Percentiles rank a stretch among this genome's conserved stretches.
Conservation (phyloP, 2,888 invertebrate genomes). For the Malachius bipustulatus region DNA sequence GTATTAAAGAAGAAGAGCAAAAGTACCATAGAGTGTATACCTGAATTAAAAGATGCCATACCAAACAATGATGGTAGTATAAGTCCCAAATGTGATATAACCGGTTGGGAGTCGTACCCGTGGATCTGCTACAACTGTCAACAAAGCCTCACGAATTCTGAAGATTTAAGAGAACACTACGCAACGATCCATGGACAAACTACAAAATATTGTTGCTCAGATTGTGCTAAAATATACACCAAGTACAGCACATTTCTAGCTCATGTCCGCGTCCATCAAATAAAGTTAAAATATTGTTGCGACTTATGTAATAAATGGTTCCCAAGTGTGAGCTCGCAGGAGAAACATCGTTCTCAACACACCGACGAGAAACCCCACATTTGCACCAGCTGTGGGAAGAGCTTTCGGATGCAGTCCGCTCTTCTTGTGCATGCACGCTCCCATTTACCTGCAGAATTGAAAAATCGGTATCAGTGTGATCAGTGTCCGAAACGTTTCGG, state of each 20-base stretch:
- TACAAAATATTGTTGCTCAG: conserved; percentile 51
- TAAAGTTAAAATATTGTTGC: conserved; percentile 44
- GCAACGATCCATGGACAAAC: conserved; percentile 49
- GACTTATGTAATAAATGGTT: conserved; percentile 47
- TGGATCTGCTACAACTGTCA: conserved; percentile 44
- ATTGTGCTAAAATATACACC: conserved; percentile 51
- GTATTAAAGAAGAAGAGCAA: conserved; percentile 4
- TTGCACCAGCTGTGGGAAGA: conserved; percentile 44
- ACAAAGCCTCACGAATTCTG: conserved; percentile 36
- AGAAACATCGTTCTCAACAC: conserved; percentile 41
- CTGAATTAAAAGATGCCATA: conserved; percentile 25
- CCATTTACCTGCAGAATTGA: conserved; percentile 44
- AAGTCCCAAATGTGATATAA: conserved; percentile 26
- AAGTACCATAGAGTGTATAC: conserved; percentile 15
- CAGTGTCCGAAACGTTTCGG: conserved; percentile 47
- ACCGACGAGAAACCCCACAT: conserved; percentile 40
- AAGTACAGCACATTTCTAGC: conserved; percentile 51
- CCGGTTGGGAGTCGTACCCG: conserved; percentile 39
- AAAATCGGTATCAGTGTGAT: conserved; percentile 47
- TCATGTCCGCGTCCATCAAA: conserved; percentile 51
- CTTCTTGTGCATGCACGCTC: conserved; percentile 43
- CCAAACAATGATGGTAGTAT: conserved; percentile 32
- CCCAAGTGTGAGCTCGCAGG: conserved; percentile 34
- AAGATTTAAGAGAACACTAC: conserved; percentile 47
- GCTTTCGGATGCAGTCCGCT: conserved; percentile 45